Conservation (phyloP, 1,140 invertebrate genomes). For the Pectinophora gossypiella region DNA sequence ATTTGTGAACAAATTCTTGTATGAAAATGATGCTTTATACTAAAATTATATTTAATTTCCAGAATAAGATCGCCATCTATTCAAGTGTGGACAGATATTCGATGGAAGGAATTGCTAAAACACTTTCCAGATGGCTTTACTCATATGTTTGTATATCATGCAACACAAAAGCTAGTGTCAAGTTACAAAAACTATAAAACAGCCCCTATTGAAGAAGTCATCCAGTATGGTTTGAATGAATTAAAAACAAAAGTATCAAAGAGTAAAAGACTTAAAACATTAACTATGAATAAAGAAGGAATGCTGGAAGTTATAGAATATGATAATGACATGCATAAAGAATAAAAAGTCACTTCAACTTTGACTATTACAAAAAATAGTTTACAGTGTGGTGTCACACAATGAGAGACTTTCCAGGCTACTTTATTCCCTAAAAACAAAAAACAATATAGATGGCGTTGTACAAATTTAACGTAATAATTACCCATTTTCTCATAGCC, state of each 20-base stretch:
- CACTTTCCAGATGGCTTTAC: slow-evolving; percentile 48
- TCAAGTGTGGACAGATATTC: slow-evolving; percentile 50
- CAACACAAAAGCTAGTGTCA: slow-evolving; percentile 13
- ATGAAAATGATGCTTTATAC: too few species aligned
- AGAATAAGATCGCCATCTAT: slow-evolving; percentile 39
- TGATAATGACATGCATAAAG: not conserved
- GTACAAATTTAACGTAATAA: too few species aligned
- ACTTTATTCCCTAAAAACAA: too few species aligned
- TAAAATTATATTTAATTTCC: slow-evolving; percentile 19
- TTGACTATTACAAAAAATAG: too few species aligned
- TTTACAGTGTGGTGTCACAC: too few species aligned
- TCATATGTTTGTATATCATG: slow-evolving; percentile 33
- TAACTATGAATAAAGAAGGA: slow-evolving; percentile 31
- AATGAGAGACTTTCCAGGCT: too few species aligned
- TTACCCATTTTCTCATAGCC: too few species aligned
- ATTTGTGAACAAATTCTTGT: too few species aligned
- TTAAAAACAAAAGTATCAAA: slow-evolving; percentile 8
- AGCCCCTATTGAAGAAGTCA: slow-evolving; percentile 29
- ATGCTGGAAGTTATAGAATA: slow-evolving; percentile 28
- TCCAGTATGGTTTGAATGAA: slow-evolving; percentile 25
- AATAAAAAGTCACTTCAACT: too few species aligned
- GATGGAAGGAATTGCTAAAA: slow-evolving; percentile 47
- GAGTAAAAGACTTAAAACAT: slow-evolving; percentile 36
- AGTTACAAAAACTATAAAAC: slow-evolving; percentile 24
- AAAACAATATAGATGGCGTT: too few species aligned